These are phyloP conservation scores for Glyptemys insculpta DNA, from an alignment of 2,797 vertebrate species.

Conservation along the genomic window DNA sequence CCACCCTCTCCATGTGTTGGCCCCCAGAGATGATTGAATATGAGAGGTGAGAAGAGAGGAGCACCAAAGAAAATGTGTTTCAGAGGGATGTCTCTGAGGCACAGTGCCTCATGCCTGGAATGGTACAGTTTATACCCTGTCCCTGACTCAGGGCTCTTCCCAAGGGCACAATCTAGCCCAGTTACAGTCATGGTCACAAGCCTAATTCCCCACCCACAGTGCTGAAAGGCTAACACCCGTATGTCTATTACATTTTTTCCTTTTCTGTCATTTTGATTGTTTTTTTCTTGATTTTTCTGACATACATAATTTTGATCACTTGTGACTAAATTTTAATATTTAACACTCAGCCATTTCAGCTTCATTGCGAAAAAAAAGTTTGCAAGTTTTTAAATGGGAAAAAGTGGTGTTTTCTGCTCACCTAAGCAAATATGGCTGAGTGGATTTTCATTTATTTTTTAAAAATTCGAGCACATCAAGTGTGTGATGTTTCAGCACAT, in stretches of 20 bases:
- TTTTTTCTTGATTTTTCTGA: not conserved
- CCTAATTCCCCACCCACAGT: not conserved
- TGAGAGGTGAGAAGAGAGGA: not conserved
- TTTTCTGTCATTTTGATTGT: not conserved
- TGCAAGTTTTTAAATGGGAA: not conserved
- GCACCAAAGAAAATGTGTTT: not conserved
- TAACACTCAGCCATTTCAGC: not conserved
- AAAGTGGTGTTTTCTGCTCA: not conserved
- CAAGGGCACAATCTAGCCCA: not conserved
- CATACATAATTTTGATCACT: not conserved
- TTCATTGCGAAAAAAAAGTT: not conserved
- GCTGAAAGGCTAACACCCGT: not conserved
- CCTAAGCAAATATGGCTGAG: not conserved
- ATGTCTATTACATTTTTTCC: not conserved
- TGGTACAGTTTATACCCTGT: not conserved
- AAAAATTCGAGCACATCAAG: not conserved
- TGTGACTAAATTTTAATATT: not conserved
- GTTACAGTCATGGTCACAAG: not conserved
- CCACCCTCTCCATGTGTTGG: not conserved
- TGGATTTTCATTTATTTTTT: not conserved
- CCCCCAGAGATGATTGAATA: not conserved
- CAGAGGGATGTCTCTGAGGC: fast-evolving
- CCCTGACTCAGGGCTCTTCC: not conserved
- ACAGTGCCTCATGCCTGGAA: fast-evolving
- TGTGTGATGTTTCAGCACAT: not conserved